Percentiles rank a stretch among this genome's conserved stretches.
Conservation (phyloP, 2,113 vertebrate genomes). For the Tretioscincus oriximinensis region DNA sequence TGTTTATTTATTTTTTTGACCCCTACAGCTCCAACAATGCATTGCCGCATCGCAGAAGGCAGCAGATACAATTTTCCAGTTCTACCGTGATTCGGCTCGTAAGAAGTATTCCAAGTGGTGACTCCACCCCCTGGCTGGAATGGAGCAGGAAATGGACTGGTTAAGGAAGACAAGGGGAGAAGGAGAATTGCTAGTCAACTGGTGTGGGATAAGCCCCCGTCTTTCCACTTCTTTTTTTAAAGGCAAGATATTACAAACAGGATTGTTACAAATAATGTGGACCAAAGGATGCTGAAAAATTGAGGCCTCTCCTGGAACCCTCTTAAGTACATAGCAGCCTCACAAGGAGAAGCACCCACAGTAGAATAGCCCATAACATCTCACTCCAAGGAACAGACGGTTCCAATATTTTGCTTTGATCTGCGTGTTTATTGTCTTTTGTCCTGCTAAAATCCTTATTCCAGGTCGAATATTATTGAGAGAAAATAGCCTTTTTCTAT, state of each 20-base stretch:
- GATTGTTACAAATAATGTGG: background rate
- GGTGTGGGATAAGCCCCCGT: no score
- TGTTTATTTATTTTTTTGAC: fast-evolving
- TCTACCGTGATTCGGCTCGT: conserved; percentile 84
- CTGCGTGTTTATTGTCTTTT: no score
- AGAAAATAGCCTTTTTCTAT: background rate
- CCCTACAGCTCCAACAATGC: conserved; percentile 85
- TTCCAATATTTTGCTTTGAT: background rate
- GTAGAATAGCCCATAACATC: background rate
- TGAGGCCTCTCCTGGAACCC: background rate
- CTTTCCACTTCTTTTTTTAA: background rate
- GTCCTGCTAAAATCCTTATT: no score
- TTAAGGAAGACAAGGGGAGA: no score
- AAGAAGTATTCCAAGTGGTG: conserved; percentile 85
- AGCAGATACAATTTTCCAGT: conserved; percentile 82
- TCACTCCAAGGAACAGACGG: background rate
- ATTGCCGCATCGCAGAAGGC: conserved; percentile 81
- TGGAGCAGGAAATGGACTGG: background rate
- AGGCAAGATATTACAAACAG: background rate
- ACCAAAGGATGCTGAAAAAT: background rate
- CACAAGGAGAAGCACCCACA: fast-evolving
- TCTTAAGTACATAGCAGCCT: background rate
- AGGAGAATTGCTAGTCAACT: no score
- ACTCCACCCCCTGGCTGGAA: background rate
- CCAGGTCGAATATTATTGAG: background rate